phyloP scores from a whole-genome alignment of 2,888 invertebrate species.

The Stomorhina lunata region DNA sequence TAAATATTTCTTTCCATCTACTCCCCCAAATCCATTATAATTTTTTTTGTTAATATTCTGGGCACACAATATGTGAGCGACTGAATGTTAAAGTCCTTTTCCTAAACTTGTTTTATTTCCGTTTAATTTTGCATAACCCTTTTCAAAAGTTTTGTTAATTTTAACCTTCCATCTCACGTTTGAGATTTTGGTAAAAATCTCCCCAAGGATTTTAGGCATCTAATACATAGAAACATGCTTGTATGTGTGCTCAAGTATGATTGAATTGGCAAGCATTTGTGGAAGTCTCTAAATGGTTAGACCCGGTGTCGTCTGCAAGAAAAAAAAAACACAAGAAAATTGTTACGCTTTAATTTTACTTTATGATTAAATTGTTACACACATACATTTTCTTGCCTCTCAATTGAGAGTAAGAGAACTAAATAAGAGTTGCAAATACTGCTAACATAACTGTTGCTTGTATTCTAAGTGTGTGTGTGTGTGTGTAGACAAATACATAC shows the following conservation, averaged over 20 bases:
- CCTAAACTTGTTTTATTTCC: constrained; percentile 35
- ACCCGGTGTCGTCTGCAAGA: constrained; percentile 15
- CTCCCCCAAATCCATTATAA: too few species aligned
- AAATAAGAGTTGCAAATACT: too few species aligned
- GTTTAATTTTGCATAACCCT: constrained; percentile 6
- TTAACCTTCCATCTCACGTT: constrained; percentile 6
- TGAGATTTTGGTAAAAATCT: not conserved
- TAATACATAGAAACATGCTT: not conserved
- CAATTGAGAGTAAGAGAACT: not conserved
- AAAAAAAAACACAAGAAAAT: not conserved
- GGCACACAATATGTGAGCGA: not conserved
- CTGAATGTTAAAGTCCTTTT: not conserved
- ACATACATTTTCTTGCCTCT: not conserved
- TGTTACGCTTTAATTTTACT: too few species aligned
- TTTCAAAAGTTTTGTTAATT: not conserved
- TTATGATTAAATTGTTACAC: not conserved
- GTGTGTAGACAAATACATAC: not conserved
- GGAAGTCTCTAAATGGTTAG: not conserved
- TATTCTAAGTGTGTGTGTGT: not conserved
- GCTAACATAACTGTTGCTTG: constrained; percentile 35
- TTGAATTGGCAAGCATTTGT: not conserved
- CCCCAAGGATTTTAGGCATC: not conserved
- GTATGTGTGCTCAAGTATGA: not conserved
- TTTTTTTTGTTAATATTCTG: too few species aligned
- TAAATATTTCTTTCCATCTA: too few species aligned